Percentiles rank a stretch among this genome's conserved stretches.
These are phyloP conservation scores for Stramonita haemastoma DNA, from an alignment of 2,888 invertebrate genomes.

Conservation along the genomic window DNA sequence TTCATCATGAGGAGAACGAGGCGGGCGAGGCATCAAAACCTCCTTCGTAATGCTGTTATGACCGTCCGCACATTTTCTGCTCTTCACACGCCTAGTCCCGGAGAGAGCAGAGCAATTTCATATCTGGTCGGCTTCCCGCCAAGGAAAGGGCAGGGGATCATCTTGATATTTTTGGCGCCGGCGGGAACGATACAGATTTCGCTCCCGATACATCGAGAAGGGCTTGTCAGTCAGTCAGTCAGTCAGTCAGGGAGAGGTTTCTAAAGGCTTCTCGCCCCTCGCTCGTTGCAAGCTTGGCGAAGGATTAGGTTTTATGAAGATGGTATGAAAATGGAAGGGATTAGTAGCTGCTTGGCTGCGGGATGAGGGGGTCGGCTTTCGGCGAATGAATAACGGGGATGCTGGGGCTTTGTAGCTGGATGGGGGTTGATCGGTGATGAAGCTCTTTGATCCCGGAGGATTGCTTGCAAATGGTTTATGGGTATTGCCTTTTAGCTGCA, in stretches of 20 bases:
- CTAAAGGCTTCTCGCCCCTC: background rate
- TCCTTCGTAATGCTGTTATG: slow-evolving; percentile 44
- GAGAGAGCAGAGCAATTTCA: slow-evolving; percentile 35
- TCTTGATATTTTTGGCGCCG: slow-evolving; percentile 21
- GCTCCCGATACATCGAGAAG: background rate
- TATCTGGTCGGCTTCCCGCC: slow-evolving; percentile 35
- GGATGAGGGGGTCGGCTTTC: background rate
- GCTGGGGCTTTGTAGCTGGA: slow-evolving; percentile 20
- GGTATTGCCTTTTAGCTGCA: background rate
- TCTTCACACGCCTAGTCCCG: slow-evolving; percentile 9
- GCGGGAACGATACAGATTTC: background rate
- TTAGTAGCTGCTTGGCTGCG: background rate
- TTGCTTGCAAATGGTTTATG: slow-evolving; percentile 12
- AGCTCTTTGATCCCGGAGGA: slow-evolving; percentile 11
- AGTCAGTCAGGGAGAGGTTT: background rate
- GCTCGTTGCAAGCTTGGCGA: background rate
- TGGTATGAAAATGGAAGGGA: slow-evolving; percentile 36
- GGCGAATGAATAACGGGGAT: slow-evolving; percentile 21
- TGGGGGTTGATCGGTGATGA: slow-evolving; percentile 20
- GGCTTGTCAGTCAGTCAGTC: background rate
- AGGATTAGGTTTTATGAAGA: slow-evolving; percentile 32
- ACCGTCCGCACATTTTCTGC: slow-evolving; percentile 36
- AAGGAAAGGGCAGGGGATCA: slow-evolving; percentile 12
- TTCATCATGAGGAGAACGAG: slow-evolving; percentile 36
- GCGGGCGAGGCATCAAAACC: slow-evolving; percentile 33